These are phyloP conservation scores for Rhinolophus sinicus DNA, from an alignment of 2,113 vertebrate genomes.

Conservation along the genomic window DNA sequence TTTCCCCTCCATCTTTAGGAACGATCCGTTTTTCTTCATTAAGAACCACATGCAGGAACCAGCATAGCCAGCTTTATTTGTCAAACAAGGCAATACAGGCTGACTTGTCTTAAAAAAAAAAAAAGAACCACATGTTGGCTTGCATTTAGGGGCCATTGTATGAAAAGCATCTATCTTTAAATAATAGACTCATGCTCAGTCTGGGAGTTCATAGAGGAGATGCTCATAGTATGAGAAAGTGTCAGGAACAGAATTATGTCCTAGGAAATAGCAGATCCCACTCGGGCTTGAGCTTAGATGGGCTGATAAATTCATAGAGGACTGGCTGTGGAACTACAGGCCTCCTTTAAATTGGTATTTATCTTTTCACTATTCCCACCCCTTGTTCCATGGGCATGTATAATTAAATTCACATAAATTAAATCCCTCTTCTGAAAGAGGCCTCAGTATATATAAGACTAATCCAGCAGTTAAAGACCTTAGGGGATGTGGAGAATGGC, in stretches of 20 bases:
- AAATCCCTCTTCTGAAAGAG: neutral
- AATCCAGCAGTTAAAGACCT: neutral
- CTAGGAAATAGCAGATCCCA: neutral
- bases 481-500: neutral
- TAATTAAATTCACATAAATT: conserved; percentile 10
- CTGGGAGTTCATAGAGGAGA: neutral
- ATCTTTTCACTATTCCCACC: neutral
- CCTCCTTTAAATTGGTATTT: conserved; percentile 18
- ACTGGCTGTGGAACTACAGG: neutral
- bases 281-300: neutral
- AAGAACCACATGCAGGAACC: neutral
- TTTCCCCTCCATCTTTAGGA: conserved; percentile 9
- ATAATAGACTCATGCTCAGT: neutral
- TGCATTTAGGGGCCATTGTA: neutral
- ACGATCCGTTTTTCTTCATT: conserved; percentile 13
- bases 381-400: neutral
- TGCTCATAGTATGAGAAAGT: neutral
- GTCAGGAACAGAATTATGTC: neutral
- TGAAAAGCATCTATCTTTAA: neutral
- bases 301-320: neutral
- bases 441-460: neutral
- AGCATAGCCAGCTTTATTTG: no score
- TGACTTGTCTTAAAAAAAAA: no score
- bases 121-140: neutral
- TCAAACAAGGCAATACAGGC: no score